Evolutionary conservation across 1,140 invertebrate species (phyloP).

Genomic region (Nymphalis io): DNA sequence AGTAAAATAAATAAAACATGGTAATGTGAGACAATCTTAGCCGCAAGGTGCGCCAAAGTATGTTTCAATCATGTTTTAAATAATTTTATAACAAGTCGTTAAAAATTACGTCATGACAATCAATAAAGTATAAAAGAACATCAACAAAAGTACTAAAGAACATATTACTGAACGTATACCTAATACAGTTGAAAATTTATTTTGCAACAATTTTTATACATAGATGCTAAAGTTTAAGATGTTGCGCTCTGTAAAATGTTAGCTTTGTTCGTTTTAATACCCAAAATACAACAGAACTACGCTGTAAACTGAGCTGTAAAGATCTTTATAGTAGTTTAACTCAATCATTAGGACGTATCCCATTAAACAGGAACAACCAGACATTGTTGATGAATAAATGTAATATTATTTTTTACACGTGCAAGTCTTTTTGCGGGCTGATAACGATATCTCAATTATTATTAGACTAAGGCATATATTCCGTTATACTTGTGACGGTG

Average conservation of each 20-base stretch:
- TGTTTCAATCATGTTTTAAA: neutral
- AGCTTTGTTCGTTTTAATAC: conserved; percentile 39
- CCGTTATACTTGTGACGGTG: too few species aligned
- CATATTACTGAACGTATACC: neutral
- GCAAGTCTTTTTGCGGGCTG: too few species aligned
- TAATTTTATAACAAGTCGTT: neutral
- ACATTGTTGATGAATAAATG: conserved; percentile 9
- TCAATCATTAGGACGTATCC: conserved; percentile 26
- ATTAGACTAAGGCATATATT: too few species aligned
- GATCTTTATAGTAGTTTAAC: conserved; percentile 32
- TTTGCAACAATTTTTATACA: conserved; percentile 35
- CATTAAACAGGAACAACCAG: conserved; percentile 17
- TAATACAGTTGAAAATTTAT: conserved; percentile 30
- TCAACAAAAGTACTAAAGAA: neutral
- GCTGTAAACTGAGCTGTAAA: conserved; percentile 23
- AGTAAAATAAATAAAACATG: too few species aligned
- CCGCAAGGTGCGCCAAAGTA: too few species aligned
- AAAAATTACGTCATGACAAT: conserved; percentile 1
- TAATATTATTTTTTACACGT: neutral
- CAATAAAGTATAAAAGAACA: conserved; percentile 1
- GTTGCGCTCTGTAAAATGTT: conserved; percentile 35
- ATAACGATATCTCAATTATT: too few species aligned
- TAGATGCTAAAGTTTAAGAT: conserved; percentile 43
- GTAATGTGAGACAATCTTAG: too few species aligned
- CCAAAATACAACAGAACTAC: conserved; percentile 32